Evolutionary conservation across 2,888 invertebrate genomes (phyloP).

Genomic region (Conistra vaccinii): DNA sequence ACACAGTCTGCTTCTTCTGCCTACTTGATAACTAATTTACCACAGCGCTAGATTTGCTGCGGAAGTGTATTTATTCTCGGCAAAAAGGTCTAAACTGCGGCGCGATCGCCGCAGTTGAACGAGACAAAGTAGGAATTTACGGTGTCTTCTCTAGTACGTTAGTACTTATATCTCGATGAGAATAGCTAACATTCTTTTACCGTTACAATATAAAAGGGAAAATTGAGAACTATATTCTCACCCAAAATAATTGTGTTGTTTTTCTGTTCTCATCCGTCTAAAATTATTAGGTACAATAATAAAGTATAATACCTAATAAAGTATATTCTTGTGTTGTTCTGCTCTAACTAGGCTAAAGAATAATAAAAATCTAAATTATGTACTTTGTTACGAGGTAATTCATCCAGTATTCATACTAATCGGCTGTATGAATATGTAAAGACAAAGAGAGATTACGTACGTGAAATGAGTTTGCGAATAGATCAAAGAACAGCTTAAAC

Average conservation of each 20-base stretch:
- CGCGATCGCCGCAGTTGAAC: no score
- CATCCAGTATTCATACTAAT: slow-evolving; percentile 4
- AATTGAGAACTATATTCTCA: background rate
- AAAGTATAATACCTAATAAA: background rate
- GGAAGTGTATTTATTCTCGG: no score
- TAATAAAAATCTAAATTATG: background rate
- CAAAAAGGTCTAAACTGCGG: no score
- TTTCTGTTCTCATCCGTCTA: background rate
- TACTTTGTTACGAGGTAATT: slow-evolving; percentile 1
- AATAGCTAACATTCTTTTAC: no score
- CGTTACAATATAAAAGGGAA: background rate
- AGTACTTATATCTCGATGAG: no score
- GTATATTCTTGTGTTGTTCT: background rate
- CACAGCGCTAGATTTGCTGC: no score
- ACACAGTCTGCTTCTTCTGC: no score
- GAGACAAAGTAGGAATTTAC: no score
- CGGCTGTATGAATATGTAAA: slow-evolving; percentile 37
- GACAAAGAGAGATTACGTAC: slow-evolving; percentile 29
- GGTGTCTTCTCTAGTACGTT: no score
- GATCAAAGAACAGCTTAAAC: slow-evolving; percentile 40
- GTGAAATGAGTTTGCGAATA: slow-evolving; percentile 43
- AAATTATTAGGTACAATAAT: background rate
- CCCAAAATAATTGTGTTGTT: background rate
- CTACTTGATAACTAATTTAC: no score
- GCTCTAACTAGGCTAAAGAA: background rate